Percentiles rank a stretch among this genome's conserved stretches.
These are phyloP conservation scores for Phoxinus dragarum DNA, from an alignment of 2,797 vertebrate genomes.

Conservation along the genomic window DNA sequence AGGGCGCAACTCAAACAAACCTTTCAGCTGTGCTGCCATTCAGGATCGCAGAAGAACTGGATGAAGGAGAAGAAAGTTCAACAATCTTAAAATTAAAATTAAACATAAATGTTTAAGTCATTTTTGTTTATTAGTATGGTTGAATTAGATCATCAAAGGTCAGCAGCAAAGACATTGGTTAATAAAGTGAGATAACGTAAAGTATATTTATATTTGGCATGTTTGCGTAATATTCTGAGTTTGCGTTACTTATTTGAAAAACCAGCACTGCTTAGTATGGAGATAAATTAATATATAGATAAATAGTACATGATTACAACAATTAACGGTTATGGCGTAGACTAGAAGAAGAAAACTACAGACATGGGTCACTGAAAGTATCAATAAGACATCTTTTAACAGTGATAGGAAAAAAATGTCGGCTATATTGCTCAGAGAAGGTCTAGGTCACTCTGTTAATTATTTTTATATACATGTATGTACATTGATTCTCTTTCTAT, in stretches of 20 bases:
- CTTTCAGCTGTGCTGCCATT: too few relatives aligned
- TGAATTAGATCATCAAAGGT: background rate
- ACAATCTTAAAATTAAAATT: background rate
- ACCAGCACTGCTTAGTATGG: background rate
- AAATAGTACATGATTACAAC: background rate
- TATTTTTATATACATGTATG: background rate
- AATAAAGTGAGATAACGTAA: background rate
- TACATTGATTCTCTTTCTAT: background rate
- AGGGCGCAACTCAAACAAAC: background rate
- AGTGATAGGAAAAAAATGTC: background rate
- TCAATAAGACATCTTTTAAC: background rate
- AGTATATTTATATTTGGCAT: background rate
- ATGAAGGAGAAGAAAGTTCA: background rate
- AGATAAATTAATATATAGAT: background rate
- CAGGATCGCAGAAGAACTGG: background rate
- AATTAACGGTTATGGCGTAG: background rate
- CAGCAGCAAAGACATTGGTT: background rate
- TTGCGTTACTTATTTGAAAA: background rate
- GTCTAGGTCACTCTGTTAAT: background rate
- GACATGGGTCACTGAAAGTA: background rate
- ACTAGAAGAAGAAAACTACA: background rate
- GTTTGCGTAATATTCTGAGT: too few relatives aligned
- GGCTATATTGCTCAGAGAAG: background rate
- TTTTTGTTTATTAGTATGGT: background rate
- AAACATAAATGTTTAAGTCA: background rate